phyloP scores from a whole-genome alignment of 2,113 vertebrate genomes.

The Tauraco erythrolophus region DNA sequence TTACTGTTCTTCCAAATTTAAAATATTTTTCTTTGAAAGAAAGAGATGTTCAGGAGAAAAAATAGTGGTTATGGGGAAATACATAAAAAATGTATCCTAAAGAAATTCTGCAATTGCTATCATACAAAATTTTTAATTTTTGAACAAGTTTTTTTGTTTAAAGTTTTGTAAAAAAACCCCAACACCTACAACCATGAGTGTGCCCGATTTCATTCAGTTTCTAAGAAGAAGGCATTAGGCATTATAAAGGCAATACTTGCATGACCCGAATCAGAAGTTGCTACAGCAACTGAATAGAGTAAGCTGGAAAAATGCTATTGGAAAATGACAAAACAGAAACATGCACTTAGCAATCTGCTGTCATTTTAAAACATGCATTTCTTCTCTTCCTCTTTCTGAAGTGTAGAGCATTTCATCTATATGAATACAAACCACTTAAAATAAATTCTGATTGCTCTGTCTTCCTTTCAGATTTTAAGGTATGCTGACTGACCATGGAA shows the following conservation, averaged over 20 bases:
- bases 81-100: background rate
- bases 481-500: background rate
- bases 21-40: constrained; percentile 26
- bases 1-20: background rate
- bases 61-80: background rate
- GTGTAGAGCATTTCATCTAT: background rate
- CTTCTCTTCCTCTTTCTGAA: background rate
- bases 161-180: background rate
- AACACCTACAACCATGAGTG: background rate
- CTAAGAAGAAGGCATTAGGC: background rate
- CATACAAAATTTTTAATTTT: background rate
- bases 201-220: background rate
- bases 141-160: background rate
- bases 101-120: background rate
- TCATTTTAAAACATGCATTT: background rate
- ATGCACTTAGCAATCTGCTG: background rate
- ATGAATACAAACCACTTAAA: background rate
- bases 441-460: background rate
- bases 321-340: background rate
- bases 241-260: constrained; percentile 1
- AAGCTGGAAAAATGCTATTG: background rate
- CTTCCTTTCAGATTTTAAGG: background rate
- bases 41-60: background rate
- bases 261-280: background rate
- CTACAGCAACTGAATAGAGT: background rate